Percentiles rank a stretch among this genome's conserved stretches.
phyloP scores from a whole-genome alignment of 2,113 vertebrate species.

The Cottus gobio region DNA sequence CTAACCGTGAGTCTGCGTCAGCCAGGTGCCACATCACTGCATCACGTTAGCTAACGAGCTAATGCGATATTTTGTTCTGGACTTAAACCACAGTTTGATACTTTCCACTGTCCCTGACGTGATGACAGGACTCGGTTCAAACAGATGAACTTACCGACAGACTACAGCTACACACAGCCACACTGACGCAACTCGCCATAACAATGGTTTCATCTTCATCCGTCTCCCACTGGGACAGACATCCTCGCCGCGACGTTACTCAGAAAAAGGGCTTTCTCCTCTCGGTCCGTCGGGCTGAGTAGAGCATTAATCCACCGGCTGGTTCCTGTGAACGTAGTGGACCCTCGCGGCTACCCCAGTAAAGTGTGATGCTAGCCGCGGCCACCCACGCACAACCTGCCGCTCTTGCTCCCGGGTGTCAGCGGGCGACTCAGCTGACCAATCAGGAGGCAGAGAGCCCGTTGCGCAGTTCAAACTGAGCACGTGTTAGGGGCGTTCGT shows the following conservation, averaged over 20 bases:
- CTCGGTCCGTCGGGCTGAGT: neutral
- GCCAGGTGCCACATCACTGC: constrained; percentile 77
- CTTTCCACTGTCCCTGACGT: neutral
- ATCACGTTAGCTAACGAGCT: neutral
- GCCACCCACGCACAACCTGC: constrained; percentile 44
- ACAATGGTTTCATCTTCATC: constrained; percentile 77
- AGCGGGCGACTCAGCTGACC: constrained; percentile 24
- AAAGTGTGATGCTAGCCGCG: constrained; percentile 48
- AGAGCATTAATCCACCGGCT: neutral
- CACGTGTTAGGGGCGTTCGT: constrained; percentile 10
- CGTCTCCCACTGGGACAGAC: constrained; percentile 75
- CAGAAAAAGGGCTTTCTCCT: constrained; percentile 12
- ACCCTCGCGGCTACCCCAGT: neutral
- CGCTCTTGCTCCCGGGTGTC: neutral
- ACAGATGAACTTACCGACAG: constrained; percentile 70
- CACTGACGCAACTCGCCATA: constrained; percentile 72
- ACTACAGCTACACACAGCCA: constrained; percentile 69
- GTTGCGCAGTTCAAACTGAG: constrained; percentile 54
- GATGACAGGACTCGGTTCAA: neutral
- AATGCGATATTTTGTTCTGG: neutral
- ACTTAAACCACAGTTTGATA: too few species aligned
- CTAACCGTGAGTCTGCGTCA: constrained; percentile 39
- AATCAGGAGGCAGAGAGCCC: constrained; percentile 42
- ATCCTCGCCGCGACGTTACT: constrained; percentile 61
- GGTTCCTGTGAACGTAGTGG: neutral